phyloP scores from a whole-genome alignment of 2,797 vertebrate genomes.

The Neoniphon sammara region DNA sequence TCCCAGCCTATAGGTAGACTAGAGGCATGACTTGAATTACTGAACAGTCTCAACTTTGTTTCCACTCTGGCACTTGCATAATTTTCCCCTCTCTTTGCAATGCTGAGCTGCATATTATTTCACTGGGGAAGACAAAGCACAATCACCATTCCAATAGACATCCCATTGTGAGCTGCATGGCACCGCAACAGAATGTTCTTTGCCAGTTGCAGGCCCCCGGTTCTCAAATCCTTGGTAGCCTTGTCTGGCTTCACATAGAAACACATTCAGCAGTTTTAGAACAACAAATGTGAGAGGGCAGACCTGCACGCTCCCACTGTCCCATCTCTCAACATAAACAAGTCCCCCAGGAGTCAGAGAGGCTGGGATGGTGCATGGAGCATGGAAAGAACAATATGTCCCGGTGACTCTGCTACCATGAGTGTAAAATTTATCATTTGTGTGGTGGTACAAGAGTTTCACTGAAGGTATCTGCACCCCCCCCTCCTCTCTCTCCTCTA shows the following conservation, averaged over 20 bases:
- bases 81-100: slow-evolving; percentile 68
- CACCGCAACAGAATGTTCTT: slow-evolving; percentile 77
- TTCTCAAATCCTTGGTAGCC: slow-evolving; percentile 68
- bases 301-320: slow-evolving; percentile 50
- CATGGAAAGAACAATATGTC: slow-evolving; percentile 59
- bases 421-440: slow-evolving; percentile 42
- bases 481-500: slow-evolving; percentile 63
- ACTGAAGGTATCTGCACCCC: slow-evolving; percentile 37
- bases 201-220: slow-evolving; percentile 70
- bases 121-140: slow-evolving; percentile 79
- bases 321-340: slow-evolving; percentile 49
- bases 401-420: slow-evolving; percentile 46
- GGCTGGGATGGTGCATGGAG: slow-evolving; percentile 22
- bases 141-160: slow-evolving; percentile 77
- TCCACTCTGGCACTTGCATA: slow-evolving; percentile 65
- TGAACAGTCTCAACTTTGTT: slow-evolving; percentile 75
- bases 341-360: slow-evolving; percentile 38
- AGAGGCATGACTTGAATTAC: slow-evolving; percentile 62
- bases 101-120: slow-evolving; percentile 79
- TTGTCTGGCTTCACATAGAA: slow-evolving; percentile 72
- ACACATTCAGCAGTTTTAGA: slow-evolving; percentile 72
- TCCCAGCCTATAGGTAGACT: slow-evolving; percentile 32
- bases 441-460: slow-evolving; percentile 35
- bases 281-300: slow-evolving; percentile 68
- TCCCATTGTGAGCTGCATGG: slow-evolving; percentile 77